Percentiles rank a stretch among this genome's conserved stretches.
These are phyloP conservation scores for Saxidomus purpurata DNA, from an alignment of 1,140 invertebrate genomes.

Conservation along the genomic window DNA sequence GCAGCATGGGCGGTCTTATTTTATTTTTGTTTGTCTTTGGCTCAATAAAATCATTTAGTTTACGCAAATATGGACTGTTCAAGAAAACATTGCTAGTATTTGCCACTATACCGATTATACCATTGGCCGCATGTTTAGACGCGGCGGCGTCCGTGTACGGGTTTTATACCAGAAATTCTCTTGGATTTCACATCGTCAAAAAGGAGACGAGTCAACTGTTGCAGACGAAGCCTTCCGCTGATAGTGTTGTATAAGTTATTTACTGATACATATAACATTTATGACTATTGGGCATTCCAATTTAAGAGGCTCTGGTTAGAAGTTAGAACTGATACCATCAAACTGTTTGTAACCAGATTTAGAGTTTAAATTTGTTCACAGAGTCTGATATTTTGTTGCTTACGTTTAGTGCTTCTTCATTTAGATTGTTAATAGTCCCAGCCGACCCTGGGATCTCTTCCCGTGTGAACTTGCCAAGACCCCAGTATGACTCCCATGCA, in stretches of 20 bases:
- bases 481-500: too few relatives aligned
- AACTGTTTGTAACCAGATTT: too few relatives aligned
- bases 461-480: too few relatives aligned
- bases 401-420: too few relatives aligned
- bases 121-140: slow-evolving; percentile 58
- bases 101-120: slow-evolving; percentile 56
- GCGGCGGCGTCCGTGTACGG: slow-evolving; percentile 58
- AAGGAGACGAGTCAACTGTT: slow-evolving; percentile 42
- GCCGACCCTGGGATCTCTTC: too few relatives aligned
- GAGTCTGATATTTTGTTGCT: too few relatives aligned
- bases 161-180: slow-evolving; percentile 49
- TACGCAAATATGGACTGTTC: slow-evolving; percentile 54
- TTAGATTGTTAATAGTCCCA: too few relatives aligned
- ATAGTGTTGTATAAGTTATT: not conserved
- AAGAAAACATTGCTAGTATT: slow-evolving; percentile 38
- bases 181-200: slow-evolving; percentile 63
- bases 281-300: too few relatives aligned
- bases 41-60: slow-evolving; percentile 58
- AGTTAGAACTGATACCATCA: too few relatives aligned
- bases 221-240: not conserved
- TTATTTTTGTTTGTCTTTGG: slow-evolving; percentile 63
- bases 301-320: too few relatives aligned
- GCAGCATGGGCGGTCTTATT: slow-evolving; percentile 61
- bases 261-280: too few relatives aligned
- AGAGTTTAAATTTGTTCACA: too few relatives aligned